Conservation (phyloP, 1,140 invertebrate species). For the Nautilus pompilius region DNA sequence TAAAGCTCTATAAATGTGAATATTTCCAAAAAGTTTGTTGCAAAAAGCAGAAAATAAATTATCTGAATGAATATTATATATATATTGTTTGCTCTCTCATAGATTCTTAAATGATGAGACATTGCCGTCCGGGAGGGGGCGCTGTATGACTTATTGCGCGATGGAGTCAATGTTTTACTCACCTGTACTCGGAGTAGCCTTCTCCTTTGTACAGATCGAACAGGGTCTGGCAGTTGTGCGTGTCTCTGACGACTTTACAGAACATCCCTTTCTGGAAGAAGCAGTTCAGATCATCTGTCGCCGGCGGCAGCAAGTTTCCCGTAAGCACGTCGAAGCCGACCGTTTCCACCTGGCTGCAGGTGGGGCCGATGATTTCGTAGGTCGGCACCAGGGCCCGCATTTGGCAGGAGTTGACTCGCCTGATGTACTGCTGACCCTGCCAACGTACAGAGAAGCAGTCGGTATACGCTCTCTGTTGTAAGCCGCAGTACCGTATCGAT, state of each 20-base stretch:
- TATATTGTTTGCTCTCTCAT: no score
- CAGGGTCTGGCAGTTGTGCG: neutral
- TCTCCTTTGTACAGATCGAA: neutral
- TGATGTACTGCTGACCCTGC: neutral
- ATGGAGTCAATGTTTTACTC: no score
- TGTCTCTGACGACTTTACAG: neutral
- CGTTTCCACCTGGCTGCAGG: neutral
- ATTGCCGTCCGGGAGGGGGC: no score
- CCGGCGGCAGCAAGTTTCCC: neutral
- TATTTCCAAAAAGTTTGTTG: no score
- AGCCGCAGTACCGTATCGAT: no score
- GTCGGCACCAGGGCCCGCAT: neutral
- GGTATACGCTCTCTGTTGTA: no score
- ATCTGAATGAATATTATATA: no score
- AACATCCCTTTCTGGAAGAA: neutral
- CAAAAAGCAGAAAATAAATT: no score
- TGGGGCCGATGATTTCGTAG: neutral
- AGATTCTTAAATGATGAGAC: no score
- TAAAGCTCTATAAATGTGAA: no score
- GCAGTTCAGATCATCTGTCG: neutral
- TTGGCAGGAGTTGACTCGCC: neutral
- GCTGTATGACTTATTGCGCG: no score
- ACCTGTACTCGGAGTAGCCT: conserved; percentile 1
- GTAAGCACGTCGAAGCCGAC: neutral
- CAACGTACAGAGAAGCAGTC: no score